phyloP scores from a whole-genome alignment of 2,888 invertebrate species.

The Athrips mouffetella region DNA sequence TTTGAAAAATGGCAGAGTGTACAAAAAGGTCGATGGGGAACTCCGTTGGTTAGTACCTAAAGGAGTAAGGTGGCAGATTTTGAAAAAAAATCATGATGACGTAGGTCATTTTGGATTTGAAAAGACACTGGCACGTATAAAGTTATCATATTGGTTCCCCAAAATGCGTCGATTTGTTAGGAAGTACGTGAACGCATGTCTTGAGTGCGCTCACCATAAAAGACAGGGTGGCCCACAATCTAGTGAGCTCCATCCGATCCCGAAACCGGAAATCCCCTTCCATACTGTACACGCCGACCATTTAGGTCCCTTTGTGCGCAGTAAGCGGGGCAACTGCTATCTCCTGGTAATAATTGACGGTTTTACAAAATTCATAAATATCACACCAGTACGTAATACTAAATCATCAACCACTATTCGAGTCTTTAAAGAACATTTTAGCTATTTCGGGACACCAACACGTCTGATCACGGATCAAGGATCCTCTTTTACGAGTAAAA shows the following conservation, averaged over 20 bases:
- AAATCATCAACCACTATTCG: too few species aligned
- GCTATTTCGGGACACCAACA: slow-evolving; percentile 24
- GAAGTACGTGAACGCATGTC: slow-evolving; percentile 11
- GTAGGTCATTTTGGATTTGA: slow-evolving; percentile 17
- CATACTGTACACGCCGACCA: slow-evolving; percentile 17
- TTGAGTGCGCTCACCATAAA: slow-evolving; percentile 12
- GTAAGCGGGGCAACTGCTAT: slow-evolving; percentile 23
- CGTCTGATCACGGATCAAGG: slow-evolving; percentile 27
- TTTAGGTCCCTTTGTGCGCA: slow-evolving; percentile 20
- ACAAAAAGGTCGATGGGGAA: not conserved
- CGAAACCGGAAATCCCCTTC: slow-evolving; percentile 5
- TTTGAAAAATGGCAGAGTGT: slow-evolving; percentile 2
- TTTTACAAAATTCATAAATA: too few species aligned
- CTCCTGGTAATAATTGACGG: slow-evolving; percentile 23
- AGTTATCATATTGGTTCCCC: slow-evolving; percentile 10
- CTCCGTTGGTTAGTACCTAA: slow-evolving; percentile 11
- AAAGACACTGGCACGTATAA: slow-evolving; percentile 5
- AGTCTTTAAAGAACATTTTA: not conserved
- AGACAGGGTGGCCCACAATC: slow-evolving; percentile 1
- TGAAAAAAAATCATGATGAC: slow-evolving; percentile 12
- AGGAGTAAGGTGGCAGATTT: slow-evolving; percentile 8
- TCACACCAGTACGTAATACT: too few species aligned
- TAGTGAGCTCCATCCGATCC: slow-evolving; percentile 11
- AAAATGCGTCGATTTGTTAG: slow-evolving; percentile 12
- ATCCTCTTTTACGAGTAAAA: slow-evolving; percentile 8